Conservation (phyloP, 2,888 invertebrate species). For the Drosophila nigricruria region DNA sequence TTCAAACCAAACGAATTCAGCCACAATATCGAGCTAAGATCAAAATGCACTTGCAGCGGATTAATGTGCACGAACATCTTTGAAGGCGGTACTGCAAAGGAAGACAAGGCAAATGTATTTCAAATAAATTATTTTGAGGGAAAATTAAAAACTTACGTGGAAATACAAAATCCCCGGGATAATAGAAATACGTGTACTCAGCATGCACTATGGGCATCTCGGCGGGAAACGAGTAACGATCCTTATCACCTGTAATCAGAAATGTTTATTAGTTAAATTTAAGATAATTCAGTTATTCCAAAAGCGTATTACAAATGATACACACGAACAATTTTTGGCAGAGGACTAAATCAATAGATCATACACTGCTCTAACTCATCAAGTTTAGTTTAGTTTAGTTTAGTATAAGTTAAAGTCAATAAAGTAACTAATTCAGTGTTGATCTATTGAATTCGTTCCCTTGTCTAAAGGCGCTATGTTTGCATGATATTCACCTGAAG, state of each 20-base stretch:
- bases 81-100: constrained; percentile 93
- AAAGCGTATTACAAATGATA: constrained; percentile 1
- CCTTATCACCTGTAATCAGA: constrained; percentile 88
- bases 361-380: not conserved
- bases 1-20: constrained; percentile 96
- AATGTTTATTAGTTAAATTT: constrained; percentile 11
- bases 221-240: constrained; percentile 93
- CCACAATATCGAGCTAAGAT: constrained; percentile 96
- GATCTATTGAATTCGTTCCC: constrained; percentile 5
- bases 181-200: constrained; percentile 98
- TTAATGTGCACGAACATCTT: constrained; percentile 96
- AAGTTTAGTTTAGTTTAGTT: not conserved
- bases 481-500: constrained; percentile 83
- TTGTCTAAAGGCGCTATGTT: constrained; percentile 12
- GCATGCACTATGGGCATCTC: constrained; percentile 97
- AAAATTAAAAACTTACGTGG: constrained; percentile 90
- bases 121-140: not conserved
- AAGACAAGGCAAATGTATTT: not conserved
- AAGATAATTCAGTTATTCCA: not conserved
- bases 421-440: not conserved
- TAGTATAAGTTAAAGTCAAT: not conserved
- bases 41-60: constrained; percentile 95
- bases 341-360: constrained; percentile 22
- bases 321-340: constrained; percentile 14
- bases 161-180: constrained; percentile 95